These are phyloP conservation scores for Diadumene lineata DNA, from an alignment of 92 coral and sea anemone species.

Conservation along the genomic window DNA sequence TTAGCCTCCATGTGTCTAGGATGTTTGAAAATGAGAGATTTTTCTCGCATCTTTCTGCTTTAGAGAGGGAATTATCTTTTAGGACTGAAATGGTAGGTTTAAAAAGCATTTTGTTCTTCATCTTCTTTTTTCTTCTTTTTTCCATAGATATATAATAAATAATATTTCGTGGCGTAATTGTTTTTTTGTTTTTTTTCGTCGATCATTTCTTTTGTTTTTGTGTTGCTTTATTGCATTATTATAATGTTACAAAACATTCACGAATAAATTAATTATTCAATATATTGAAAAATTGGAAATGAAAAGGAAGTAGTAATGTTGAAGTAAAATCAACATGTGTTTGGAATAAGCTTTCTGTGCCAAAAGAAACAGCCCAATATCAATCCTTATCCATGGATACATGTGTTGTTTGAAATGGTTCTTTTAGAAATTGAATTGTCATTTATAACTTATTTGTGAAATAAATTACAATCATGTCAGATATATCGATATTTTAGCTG, in stretches of 20 bases:
- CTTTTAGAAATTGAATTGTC: background rate
- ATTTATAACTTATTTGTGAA: background rate
- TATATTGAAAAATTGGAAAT: too few species aligned
- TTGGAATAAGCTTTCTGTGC: too few species aligned
- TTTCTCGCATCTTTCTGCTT: conserved; percentile 94
- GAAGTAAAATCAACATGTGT: too few species aligned
- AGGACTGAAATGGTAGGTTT: conserved; percentile 94
- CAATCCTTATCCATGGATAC: too few species aligned
- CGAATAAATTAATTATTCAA: too few species aligned
- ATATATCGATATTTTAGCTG: background rate
- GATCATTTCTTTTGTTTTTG: too few species aligned
- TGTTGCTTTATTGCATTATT: too few species aligned
- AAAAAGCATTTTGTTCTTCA: background rate
- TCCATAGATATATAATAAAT: too few species aligned
- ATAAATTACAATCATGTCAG: background rate
- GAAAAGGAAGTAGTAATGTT: too few species aligned
- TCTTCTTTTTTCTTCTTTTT: background rate
- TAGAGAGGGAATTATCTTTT: conserved; percentile 96
- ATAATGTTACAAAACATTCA: too few species aligned
- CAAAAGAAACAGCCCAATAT: too few species aligned
- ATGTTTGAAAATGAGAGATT: conserved; percentile 99
- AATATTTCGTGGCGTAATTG: background rate
- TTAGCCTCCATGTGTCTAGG: conserved; percentile 83
- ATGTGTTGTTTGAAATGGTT: too few species aligned
- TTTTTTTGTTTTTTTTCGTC: background rate